Base-by-base conservation (phyloP, 2,888 invertebrate species). In the Hypomecis punctinalis region DNA sequence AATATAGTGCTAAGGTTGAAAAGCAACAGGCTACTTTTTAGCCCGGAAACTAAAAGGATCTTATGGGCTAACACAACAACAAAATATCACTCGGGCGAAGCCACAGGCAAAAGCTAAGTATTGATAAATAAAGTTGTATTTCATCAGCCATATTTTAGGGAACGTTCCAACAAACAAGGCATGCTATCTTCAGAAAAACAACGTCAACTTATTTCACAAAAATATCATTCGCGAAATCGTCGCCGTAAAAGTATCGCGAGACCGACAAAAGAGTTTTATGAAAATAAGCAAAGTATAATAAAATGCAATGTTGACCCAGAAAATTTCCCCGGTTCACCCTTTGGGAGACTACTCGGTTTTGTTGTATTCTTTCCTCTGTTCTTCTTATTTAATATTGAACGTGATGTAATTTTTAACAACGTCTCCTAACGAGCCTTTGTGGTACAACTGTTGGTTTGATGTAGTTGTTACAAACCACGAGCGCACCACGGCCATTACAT, bases 321-420 rank as follows among this genome's bases (percentile, higher is more conserved):
- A 81, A 76, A 73, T 75, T 63, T 68, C 65, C 65, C 67, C 67
- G 63, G 71, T 67, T 74, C 69, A 73, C 81, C 85, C 83, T 78
- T 69, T 69, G 80, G 77, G 82, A 79, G 67, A 70, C 65, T 73
- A 67, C 70, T 75, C 76, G 74, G 78, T 76, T 80, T 81, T 35
- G 81, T 80, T 76, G 76, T 71, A 71, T 76, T 75, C 74, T 77
- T 77, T 83, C 43, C n/a, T 76, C 74, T 76, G 73, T 75, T 77
- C 74, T 76, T 78, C 74, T 82, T 78, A 82, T 85, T 85, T 85
- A 83, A 87, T 83, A 83, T 79, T 76, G 79, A 81, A 86, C 84
- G 84, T 87, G 86, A 82, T 76, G 70, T 86, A 76, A 84, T 83
- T 83, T 78, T 75, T 75, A 60, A 58, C 51, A 48, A 55, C 46